Evolutionary conservation across 2,113 vertebrate species (phyloP), one percentile per base, ranked within the genome.

Genomic region (Psettodes erumei): DNA sequence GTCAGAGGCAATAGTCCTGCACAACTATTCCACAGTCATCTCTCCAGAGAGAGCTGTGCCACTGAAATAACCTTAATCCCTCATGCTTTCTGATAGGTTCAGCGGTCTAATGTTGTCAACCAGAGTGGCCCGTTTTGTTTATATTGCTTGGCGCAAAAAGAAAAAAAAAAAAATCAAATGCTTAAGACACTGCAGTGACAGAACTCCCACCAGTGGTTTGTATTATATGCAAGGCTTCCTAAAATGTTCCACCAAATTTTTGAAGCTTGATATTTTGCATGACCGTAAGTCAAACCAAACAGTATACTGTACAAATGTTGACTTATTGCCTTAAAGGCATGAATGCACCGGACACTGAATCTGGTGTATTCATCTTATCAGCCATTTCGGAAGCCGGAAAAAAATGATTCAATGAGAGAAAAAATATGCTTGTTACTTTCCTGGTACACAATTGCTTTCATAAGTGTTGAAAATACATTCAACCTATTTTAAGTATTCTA

Each of bases 21-120:
- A 87, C 66, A 83, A 75, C 61, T 79, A 50, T 81, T 79, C 70
- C 56, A 66, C 53, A 81, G 77, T 76, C 64, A 77, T 84, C 10
- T 68, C 86, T 82, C 62, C 13, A 10, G 68, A 75, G 81, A 81
- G 54, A 77, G 77, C 45, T 2, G 59, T 40, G 72, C 38, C 45
- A 27, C 38, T 61, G 71, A 85, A 83, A 75, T 42, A 71, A 81
- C 40, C 51, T 11, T 82, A 47, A 73, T 78, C 55, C 35, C 65
- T 75, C 27, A 51, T 54, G 71, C 43, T 67, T 58, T 66, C 32
- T 47, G 64, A 78, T 62, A 48, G 68, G 56, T 79, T 65, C 61
- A 78, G 13, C 55, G 51, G 23, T 35, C 37, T 59, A 33, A 77
- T 67, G 48, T 60, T 47, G 40, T 38, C 30, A 77, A 19, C 19